A percentile compares a stretch with the other conserved stretches of the same genome.
Conservation (phyloP, 2,888 invertebrate genomes). For the Hyposoter didymator region DNA sequence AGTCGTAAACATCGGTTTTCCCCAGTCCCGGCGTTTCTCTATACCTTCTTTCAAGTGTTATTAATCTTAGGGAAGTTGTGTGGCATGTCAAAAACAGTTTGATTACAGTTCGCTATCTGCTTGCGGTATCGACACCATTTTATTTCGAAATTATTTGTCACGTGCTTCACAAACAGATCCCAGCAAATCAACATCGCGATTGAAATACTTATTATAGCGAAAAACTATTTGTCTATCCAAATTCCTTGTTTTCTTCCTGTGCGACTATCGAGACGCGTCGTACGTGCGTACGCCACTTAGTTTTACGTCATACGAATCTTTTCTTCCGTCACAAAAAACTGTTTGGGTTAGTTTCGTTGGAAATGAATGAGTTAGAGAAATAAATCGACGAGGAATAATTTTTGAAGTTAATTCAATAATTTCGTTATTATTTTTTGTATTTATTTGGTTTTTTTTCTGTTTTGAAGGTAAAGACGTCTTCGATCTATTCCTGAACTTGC, state of each 20-base stretch:
- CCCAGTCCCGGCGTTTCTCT: neutral
- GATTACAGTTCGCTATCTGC: neutral
- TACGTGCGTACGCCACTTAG: neutral
- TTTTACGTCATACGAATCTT: conserved; percentile 1
- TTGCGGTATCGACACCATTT: neutral
- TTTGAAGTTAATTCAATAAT: neutral
- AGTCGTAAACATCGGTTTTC: conserved; percentile 38
- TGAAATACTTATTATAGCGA: neutral
- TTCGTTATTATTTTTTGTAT: neutral
- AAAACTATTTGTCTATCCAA: neutral
- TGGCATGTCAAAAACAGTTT: neutral
- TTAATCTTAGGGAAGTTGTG: neutral
- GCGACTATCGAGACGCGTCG: neutral
- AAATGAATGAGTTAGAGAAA: neutral
- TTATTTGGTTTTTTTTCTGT: conserved; percentile 14
- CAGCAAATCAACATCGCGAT: neutral
- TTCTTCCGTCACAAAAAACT: neutral
- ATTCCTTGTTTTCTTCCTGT: neutral
- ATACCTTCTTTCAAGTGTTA: neutral
- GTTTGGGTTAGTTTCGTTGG: neutral
- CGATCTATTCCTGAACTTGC: conserved; percentile 30
- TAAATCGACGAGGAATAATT: neutral
- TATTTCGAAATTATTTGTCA: neutral
- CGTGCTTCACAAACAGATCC: neutral
- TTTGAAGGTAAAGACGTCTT: conserved; percentile 25